A percentile compares a stretch with the other conserved stretches of the same genome.
Conservation (phyloP, 2,888 invertebrate genomes). For the Molanna angustata region DNA sequence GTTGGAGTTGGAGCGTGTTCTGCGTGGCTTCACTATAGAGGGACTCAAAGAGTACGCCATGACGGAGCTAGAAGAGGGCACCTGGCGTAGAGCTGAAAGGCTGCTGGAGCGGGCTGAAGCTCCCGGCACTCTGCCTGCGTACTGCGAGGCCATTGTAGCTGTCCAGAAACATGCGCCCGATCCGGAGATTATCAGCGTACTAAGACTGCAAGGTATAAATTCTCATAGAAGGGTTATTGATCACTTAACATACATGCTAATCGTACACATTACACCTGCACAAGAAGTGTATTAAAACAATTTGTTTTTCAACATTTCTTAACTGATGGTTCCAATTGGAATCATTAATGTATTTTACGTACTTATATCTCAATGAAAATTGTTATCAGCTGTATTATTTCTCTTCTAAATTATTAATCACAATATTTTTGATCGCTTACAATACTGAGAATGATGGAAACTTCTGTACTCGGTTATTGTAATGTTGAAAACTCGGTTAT, state of each 20-base stretch:
- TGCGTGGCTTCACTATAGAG: slow-evolving; percentile 17
- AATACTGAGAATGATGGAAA: too few relatives aligned
- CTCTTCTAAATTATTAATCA: too few relatives aligned
- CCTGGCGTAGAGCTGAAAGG: slow-evolving; percentile 5
- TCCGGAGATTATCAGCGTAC: background rate
- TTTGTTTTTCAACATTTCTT: too few relatives aligned
- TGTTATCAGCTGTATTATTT: too few relatives aligned
- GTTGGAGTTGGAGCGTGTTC: slow-evolving; percentile 12
- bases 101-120: slow-evolving; percentile 10
- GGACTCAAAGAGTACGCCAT: slow-evolving; percentile 18
- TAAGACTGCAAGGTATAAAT: slow-evolving; percentile 8
- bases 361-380: too few relatives aligned
- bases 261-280: too few relatives aligned
- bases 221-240: background rate
- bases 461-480: too few relatives aligned
- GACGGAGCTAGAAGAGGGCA: slow-evolving; percentile 12
- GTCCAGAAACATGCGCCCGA: background rate
- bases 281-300: too few relatives aligned
- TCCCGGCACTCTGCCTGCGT: background rate
- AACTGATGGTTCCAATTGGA: too few relatives aligned
- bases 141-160: background rate
- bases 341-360: too few relatives aligned
- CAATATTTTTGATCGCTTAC: too few relatives aligned
- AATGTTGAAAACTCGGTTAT: too few relatives aligned
- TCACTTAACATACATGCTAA: background rate